Evolutionary conservation across 2,888 invertebrate species (phyloP), one percentile per base, ranked within the genome.

Genomic region (Xanthorhoe spadicearia): DNA sequence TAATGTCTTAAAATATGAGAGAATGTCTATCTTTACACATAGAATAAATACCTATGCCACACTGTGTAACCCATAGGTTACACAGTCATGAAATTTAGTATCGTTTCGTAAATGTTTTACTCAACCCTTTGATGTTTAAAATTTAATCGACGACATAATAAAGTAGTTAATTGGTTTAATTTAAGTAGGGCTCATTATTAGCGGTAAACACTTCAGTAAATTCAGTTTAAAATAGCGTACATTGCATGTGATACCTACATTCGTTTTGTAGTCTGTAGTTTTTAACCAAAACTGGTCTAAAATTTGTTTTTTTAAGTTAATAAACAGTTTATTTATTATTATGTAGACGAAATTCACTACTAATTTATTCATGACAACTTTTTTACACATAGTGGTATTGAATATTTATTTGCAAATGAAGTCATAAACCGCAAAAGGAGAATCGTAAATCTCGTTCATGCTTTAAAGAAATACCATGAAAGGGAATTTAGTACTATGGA

Each of bases 341-440:
- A n/a, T n/a, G n/a, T n/a, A n/a, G n/a, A n/a, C n/a, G n/a, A n/a
- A n/a, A n/a, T 23, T 48, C 23, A 32, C 48, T 19, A 19, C 35
- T 38, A 23, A 49, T 50, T 9, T 43, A 57, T 57, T 15, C 35
- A 32, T 19, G 50, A 35, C n/a, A 50, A 18, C 32, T 18, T 35
- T n/a, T 51, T 50, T 60, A 55, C 43, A 60, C 55, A 51, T 63
- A 15, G 15, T n/a, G 15, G 35, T 53, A n/a, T 43, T 61, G 2
- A 61, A 61, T 64, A 68, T 67, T 67, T 61, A 68, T 68, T 32
- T 28, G 15, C 19, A 53, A 62, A 67, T 68, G 46, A 62, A 65
- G 67, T 60, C 46, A 53, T 64, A 61, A 63, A 58, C 61, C 63
- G 38, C 32, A 64, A 54, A 60, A 49, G 61, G 66, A 55, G 66